These are phyloP conservation scores for Smittia aterrima DNA, from an alignment of 2,888 invertebrate genomes.

Conservation along the genomic window DNA sequence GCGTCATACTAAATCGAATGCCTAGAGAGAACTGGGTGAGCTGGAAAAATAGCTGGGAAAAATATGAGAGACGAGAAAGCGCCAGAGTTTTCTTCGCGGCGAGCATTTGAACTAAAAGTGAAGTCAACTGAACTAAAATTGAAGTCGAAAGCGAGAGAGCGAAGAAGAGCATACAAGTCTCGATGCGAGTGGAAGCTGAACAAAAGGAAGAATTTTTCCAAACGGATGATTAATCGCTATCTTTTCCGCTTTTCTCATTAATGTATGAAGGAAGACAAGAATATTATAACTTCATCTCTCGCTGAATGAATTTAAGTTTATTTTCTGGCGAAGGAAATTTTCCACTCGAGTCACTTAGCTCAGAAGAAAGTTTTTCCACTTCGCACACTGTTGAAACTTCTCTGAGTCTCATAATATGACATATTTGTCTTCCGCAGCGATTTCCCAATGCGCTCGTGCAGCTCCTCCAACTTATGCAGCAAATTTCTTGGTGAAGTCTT, in stretches of 20 bases:
- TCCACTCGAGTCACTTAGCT: background rate
- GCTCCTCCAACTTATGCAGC: too few species aligned
- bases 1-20: slow-evolving; percentile 32
- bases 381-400: too few species aligned
- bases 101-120: background rate
- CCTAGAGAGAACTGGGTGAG: slow-evolving; percentile 17
- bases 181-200: background rate
- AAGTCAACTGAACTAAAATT: background rate
- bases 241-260: slow-evolving; percentile 14
- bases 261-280: background rate
- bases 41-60: slow-evolving; percentile 36
- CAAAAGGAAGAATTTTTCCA: background rate
- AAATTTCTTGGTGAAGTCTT: too few species aligned
- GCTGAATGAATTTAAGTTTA: background rate
- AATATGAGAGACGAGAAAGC: slow-evolving; percentile 6
- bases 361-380: background rate
- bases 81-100: background rate
- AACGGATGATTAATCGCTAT: slow-evolving; percentile 29
- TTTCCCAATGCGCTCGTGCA: too few species aligned
- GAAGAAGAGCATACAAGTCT: background rate
- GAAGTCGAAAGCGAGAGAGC: background rate
- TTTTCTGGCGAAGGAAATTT: background rate
- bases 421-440: too few species aligned
- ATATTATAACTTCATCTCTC: slow-evolving; percentile 5
- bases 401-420: too few species aligned